A percentile compares a stretch with the other conserved stretches of the same genome.
phyloP scores from a whole-genome alignment of 37 sponge, comb jelly and placozoan species.

The Cliona cf. orientalis region DNA sequence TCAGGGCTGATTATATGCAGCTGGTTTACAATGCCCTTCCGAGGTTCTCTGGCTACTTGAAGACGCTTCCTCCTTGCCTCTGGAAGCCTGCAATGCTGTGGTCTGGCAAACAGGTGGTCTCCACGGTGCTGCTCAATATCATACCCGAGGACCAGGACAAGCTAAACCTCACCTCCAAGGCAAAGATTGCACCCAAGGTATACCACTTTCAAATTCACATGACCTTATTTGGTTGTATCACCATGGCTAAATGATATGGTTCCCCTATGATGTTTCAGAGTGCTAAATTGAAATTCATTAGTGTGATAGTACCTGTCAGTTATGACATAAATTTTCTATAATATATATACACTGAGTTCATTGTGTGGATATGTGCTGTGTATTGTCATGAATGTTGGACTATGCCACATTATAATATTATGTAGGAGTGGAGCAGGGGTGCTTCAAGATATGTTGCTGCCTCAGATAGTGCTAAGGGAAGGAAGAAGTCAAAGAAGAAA shows the following conservation, averaged over 20 bases:
- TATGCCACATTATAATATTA: too few relatives aligned
- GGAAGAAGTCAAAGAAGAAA: neutral
- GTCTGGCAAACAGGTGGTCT: constrained; percentile 97
- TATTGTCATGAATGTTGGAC: neutral
- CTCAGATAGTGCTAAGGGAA: neutral
- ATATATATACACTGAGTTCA: neutral
- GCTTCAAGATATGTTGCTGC: neutral
- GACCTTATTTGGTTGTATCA: too few relatives aligned
- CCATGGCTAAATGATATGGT: too few relatives aligned
- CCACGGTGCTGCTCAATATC: constrained; percentile 86
- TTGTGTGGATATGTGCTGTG: neutral
- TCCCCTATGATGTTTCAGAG: neutral
- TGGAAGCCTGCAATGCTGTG: constrained; percentile 82
- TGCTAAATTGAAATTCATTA: neutral
- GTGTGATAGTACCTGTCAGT: too few relatives aligned
- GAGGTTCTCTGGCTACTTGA: constrained; percentile 17
- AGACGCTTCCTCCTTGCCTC: constrained; percentile 78
- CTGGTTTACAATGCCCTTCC: constrained; percentile 82
- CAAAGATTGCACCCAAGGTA: constrained; percentile 80
- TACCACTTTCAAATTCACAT: too few relatives aligned
- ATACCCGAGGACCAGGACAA: constrained; percentile 63
- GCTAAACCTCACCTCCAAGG: constrained; percentile 76
- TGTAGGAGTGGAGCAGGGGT: constrained; percentile 53
- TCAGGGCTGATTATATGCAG: constrained; percentile 75
- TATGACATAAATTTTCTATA: neutral